phyloP scores from a whole-genome alignment of 1,140 invertebrate genomes.

The Drosophila saltans region DNA sequence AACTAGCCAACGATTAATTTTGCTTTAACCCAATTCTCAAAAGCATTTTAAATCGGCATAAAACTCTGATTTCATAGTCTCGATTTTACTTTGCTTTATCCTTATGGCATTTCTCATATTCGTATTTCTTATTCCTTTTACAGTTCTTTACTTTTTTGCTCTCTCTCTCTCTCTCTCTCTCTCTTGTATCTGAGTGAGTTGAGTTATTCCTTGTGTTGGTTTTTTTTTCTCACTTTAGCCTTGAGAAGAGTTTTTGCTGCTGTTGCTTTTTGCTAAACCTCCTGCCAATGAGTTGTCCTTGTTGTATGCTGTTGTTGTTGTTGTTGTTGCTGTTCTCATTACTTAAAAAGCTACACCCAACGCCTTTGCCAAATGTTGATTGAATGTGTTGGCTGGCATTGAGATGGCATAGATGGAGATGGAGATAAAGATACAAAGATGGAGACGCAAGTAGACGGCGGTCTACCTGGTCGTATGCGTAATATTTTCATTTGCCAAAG shows the following conservation, averaged over 20 bases:
- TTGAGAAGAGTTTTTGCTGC: constrained; percentile 11
- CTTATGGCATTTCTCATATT: background rate
- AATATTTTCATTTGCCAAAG: constrained; percentile 20
- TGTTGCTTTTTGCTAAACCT: constrained; percentile 17
- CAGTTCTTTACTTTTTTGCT: background rate
- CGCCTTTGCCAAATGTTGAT: constrained; percentile 23
- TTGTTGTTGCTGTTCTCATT: constrained; percentile 35
- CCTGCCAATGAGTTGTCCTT: constrained; percentile 47
- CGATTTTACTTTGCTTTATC: background rate
- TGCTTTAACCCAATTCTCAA: constrained; percentile 23
- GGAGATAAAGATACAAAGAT: background rate
- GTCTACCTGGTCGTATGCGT: constrained; percentile 22
- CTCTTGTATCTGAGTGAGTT: background rate
- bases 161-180: background rate
- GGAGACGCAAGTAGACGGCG: background rate
- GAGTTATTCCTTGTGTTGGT: background rate
- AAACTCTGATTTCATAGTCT: constrained; percentile 50
- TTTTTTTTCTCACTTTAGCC: background rate
- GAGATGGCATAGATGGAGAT: background rate
- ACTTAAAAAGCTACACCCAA: constrained; percentile 23
- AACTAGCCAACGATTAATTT: constrained; percentile 39
- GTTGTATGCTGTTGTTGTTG: constrained; percentile 32
- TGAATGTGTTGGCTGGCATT: constrained; percentile 19
- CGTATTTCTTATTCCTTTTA: background rate
- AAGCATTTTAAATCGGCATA: constrained; percentile 58